phyloP scores from a whole-genome alignment of 2,888 invertebrate species.

The Salticus scenicus region DNA sequence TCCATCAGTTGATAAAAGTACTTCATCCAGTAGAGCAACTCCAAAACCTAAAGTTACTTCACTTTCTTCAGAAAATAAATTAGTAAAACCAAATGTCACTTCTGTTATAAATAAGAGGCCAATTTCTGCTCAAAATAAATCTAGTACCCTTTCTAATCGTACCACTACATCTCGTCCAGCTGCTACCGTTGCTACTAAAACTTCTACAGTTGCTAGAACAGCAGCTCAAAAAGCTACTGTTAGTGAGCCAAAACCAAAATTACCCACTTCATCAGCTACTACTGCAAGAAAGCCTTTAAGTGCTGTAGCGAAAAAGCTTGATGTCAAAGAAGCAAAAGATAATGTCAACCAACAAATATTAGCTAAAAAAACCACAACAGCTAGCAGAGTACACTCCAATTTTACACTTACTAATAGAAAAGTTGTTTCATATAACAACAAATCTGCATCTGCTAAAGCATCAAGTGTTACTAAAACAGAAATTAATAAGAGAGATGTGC shows the following conservation, averaged over 20 bases:
- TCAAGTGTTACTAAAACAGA: constrained; percentile 23
- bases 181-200: constrained; percentile 41
- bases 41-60: constrained; percentile 24
- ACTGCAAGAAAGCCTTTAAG: neutral
- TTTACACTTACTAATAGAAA: neutral
- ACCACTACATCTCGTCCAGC: constrained; percentile 27
- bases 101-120: constrained; percentile 23
- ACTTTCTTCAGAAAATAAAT: neutral
- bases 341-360: constrained; percentile 58
- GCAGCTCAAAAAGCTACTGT: constrained; percentile 10
- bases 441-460: constrained; percentile 2
- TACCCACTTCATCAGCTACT: neutral
- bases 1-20: constrained; percentile 7
- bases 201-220: constrained; percentile 20
- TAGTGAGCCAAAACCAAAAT: constrained; percentile 28
- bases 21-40: neutral
- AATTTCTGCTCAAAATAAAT: constrained; percentile 46
- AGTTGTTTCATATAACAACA: neutral
- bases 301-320: constrained; percentile 26
- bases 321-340: constrained; percentile 62
- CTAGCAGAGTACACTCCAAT: neutral
- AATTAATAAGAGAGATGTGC: constrained; percentile 39
- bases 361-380: constrained; percentile 23
- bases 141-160: constrained; percentile 21
- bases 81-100: neutral